Percentiles rank a stretch among this genome's conserved stretches.
Evolutionary conservation across 2,888 invertebrate species (phyloP).

Genomic region (Megastigmus dorsalis): DNA sequence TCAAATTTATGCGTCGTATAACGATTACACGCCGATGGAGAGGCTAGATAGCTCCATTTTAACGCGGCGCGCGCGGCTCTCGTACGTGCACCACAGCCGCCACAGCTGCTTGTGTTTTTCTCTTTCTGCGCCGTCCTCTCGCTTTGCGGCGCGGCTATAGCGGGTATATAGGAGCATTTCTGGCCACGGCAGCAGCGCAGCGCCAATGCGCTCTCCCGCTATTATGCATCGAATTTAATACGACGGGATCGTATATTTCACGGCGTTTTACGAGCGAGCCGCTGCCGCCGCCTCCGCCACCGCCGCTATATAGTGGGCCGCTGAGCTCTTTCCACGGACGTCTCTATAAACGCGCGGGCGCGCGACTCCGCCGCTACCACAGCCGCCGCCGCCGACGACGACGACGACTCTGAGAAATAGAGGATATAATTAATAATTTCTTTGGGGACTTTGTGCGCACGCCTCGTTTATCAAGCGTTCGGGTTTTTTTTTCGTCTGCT

Average conservation of each 20-base stretch:
- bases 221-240: constrained; percentile 50
- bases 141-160: neutral
- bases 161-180: no score
- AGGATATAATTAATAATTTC: constrained; percentile 32
- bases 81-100: no score
- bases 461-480: neutral
- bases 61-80: constrained; percentile 1
- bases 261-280: constrained; percentile 39
- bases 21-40: constrained; percentile 24
- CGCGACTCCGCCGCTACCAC: neutral
- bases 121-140: neutral
- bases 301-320: no score
- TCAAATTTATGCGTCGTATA: constrained; percentile 35
- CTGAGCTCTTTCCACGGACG: no score
- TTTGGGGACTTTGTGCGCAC: neutral
- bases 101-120: constrained; percentile 8
- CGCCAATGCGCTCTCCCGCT: no score
- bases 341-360: constrained; percentile 19
- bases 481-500: no score
- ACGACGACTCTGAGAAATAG: neutral
- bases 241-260: constrained; percentile 44
- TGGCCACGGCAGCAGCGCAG: constrained; percentile 18
- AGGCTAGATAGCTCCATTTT: constrained; percentile 36
- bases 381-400: constrained; percentile 12
- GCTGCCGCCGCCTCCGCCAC: neutral